These are phyloP conservation scores for Budorcas taxicolor DNA, from an alignment of 2,113 vertebrate species.

Conservation along the genomic window DNA sequence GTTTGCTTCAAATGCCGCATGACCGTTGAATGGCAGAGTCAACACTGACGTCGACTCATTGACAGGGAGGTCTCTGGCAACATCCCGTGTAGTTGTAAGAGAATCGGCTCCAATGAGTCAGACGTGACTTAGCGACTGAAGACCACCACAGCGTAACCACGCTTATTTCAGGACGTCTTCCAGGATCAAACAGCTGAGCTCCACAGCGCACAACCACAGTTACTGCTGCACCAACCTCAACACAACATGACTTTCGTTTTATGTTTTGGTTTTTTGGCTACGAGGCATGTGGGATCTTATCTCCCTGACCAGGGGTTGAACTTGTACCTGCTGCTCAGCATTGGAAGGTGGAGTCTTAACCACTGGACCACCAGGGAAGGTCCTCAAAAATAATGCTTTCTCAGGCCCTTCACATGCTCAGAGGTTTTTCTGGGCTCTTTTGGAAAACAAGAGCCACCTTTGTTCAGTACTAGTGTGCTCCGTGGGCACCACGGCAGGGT, in stretches of 20 bases:
- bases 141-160: accelerated
- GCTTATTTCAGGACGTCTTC: not conserved
- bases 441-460: not conserved
- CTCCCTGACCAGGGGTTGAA: not conserved
- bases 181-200: not conserved
- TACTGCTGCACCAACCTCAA: not conserved
- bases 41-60: accelerated
- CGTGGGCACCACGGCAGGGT: accelerated
- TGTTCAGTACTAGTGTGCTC: too few species aligned
- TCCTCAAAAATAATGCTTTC: not conserved
- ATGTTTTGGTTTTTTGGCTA: not conserved
- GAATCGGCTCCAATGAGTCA: not conserved
- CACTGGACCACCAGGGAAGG: not conserved
- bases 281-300: not conserved
- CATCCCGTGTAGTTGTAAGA: accelerated
- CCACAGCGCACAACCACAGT: not conserved
- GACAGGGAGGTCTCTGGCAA: accelerated
- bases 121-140: not conserved
- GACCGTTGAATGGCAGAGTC: accelerated
- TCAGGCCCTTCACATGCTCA: accelerated
- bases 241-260: not conserved
- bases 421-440: not conserved
- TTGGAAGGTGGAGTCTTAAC: not conserved
- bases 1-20: not conserved
- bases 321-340: not conserved